Conservation (phyloP, 2,113 vertebrate species). For the Hucho hucho region DNA sequence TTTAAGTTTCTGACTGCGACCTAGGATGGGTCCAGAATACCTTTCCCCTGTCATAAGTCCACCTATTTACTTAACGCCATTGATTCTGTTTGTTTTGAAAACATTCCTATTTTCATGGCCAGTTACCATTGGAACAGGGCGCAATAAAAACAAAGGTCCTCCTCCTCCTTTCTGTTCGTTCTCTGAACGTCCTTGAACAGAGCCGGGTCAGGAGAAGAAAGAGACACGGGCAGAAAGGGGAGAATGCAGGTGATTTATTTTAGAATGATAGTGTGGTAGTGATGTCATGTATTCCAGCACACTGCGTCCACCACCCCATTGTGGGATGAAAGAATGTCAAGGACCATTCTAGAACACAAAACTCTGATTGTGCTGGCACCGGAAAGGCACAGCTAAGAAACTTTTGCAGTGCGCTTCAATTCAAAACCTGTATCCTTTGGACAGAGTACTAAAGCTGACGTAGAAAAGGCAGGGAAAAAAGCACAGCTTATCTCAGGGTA, state of each 20-base stretch:
- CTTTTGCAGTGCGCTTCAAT: conserved; percentile 79
- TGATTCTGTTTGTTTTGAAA: conserved; percentile 89
- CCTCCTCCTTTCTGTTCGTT: conserved; percentile 75
- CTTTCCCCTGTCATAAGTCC: conserved; percentile 47
- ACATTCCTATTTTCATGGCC: conserved; percentile 87
- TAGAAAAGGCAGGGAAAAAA: conserved; percentile 55
- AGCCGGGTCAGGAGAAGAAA: conserved; percentile 21
- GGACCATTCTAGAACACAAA: conserved; percentile 90
- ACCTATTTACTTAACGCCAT: conserved; percentile 68
- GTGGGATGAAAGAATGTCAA: conserved; percentile 96
- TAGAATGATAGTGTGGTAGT: conserved; percentile 92
- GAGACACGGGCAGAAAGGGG: conserved; percentile 50
- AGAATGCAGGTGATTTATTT: conserved; percentile 93
- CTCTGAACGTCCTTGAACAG: conserved; percentile 82
- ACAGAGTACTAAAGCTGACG: conserved; percentile 78
- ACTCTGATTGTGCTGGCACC: conserved; percentile 83
- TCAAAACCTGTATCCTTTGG: conserved; percentile 85
- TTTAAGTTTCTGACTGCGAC: conserved; percentile 48
- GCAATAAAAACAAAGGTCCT: conserved; percentile 76
- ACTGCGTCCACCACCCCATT: conserved; percentile 87
- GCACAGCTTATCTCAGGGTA: conserved; percentile 89
- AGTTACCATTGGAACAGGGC: conserved; percentile 77
- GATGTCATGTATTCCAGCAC: conserved; percentile 95
- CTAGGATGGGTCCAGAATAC: conserved; percentile 62
- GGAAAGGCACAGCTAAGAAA: conserved; percentile 82